Evolutionary conservation across 2,888 invertebrate genomes (phyloP).

Genomic region (Notocelia uddmanniana): DNA sequence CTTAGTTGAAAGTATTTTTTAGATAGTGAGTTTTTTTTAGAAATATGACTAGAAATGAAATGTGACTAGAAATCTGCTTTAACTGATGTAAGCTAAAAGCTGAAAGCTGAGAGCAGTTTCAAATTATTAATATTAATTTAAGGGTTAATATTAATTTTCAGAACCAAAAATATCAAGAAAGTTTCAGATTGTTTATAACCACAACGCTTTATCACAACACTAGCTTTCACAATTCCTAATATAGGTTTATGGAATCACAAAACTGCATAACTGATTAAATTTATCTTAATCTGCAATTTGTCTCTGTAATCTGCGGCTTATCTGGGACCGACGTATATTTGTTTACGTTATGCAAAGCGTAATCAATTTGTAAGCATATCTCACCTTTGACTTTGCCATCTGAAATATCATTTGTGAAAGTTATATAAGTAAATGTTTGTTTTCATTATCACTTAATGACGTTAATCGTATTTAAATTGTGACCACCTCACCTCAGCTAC

Average conservation of each 20-base stretch:
- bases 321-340: slow-evolving; percentile 17
- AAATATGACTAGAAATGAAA: too few species aligned
- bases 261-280: slow-evolving; percentile 4
- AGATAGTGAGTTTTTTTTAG: too few species aligned
- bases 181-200: background rate
- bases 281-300: slow-evolving; percentile 17
- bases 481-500: background rate
- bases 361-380: slow-evolving; percentile 36
- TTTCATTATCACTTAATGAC: slow-evolving; percentile 15
- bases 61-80: too few species aligned
- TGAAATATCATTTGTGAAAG: slow-evolving; percentile 24
- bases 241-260: background rate
- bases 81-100: too few species aligned
- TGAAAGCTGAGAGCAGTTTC: too few species aligned
- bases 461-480: background rate
- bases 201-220: background rate
- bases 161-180: background rate
- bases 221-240: background rate
- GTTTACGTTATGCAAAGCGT: slow-evolving; percentile 27
- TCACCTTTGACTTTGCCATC: slow-evolving; percentile 30
- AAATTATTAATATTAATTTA: too few species aligned
- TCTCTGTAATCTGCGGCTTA: slow-evolving; percentile 22
- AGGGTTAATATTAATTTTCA: background rate
- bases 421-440: slow-evolving; percentile 23
- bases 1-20: background rate